These are phyloP conservation scores for Metridium senile DNA, from an alignment of 92 coral and sea anemone species.

Conservation along the genomic window DNA sequence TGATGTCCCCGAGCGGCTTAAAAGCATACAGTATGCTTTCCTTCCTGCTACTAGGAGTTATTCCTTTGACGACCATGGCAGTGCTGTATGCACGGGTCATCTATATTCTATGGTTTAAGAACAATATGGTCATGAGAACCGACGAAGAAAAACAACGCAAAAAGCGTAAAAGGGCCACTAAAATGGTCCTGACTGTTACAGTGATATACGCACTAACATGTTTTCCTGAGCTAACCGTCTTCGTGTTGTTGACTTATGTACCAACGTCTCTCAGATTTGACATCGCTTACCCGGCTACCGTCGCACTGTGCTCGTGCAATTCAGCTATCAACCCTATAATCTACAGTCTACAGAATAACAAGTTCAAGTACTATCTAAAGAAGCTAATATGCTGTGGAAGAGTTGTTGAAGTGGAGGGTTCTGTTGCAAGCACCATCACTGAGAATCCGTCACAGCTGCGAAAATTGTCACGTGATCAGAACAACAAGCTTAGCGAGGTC, in stretches of 20 bases:
- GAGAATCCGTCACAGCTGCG: background rate
- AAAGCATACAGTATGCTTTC: conserved; percentile 40
- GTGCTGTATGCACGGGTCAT: conserved; percentile 33
- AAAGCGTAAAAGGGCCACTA: conserved; percentile 38
- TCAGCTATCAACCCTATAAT: conserved; percentile 71
- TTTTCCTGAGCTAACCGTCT: conserved; percentile 42
- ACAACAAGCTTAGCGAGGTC: background rate
- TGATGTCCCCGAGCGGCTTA: conserved; percentile 23
- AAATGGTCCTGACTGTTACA: conserved; percentile 53
- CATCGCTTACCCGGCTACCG: conserved; percentile 45
- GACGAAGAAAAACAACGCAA: conserved; percentile 20
- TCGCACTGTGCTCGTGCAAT: conserved; percentile 52
- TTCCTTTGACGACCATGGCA: conserved; percentile 35
- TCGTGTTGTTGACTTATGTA: conserved; percentile 37
- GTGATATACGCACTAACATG: conserved; percentile 51
- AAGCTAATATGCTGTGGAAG: conserved; percentile 12
- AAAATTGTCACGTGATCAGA: background rate
- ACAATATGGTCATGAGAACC: conserved; percentile 2
- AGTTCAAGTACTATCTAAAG: conserved; percentile 44
- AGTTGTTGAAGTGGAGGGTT: background rate
- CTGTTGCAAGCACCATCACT: background rate
- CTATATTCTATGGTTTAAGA: conserved; percentile 45
- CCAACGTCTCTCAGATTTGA: conserved; percentile 30
- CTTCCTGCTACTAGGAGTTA: conserved; percentile 28
- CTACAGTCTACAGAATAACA: conserved; percentile 62